These are phyloP conservation scores for Parnassius mnemosyne DNA, from an alignment of 2,888 invertebrate genomes.

Conservation along the genomic window DNA sequence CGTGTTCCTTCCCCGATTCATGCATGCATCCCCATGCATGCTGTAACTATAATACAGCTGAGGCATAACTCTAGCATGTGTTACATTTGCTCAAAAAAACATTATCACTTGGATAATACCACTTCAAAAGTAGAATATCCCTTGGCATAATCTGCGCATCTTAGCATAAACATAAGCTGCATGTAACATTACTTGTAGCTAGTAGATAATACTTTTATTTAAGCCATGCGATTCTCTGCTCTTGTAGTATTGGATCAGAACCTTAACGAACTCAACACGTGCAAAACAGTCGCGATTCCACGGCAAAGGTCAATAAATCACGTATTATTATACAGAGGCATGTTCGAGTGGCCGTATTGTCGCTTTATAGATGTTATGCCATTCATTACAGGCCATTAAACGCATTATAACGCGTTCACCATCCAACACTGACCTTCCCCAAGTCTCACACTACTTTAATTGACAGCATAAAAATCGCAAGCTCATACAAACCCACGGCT, in stretches of 20 bases:
- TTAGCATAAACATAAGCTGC: too few species aligned
- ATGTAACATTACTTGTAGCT: too few species aligned
- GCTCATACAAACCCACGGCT: conserved; percentile 49
- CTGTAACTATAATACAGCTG: too few species aligned
- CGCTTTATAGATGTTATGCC: conserved; percentile 78
- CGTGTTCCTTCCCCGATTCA: too few species aligned
- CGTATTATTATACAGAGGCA: conserved; percentile 73
- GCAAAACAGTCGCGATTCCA: conserved; percentile 70
- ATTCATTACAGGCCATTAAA: conserved; percentile 80
- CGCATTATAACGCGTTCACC: conserved; percentile 70
- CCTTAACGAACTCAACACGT: conserved; percentile 63
- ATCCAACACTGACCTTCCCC: conserved; percentile 41
- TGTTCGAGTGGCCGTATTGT: conserved; percentile 77
- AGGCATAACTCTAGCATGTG: too few species aligned
- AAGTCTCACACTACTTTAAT: conserved; percentile 20
- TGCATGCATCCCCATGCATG: too few species aligned
- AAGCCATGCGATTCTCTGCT: conserved; percentile 1
- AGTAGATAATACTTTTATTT: too few species aligned
- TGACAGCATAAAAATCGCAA: conserved; percentile 32
- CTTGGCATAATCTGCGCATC: too few species aligned
- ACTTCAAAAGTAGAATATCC: too few species aligned
- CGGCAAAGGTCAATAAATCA: conserved; percentile 72
- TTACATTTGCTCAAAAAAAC: too few species aligned
- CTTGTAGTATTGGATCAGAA: conserved; percentile 34
- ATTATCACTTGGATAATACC: too few species aligned